phyloP scores from a whole-genome alignment of 1,140 invertebrate genomes.

The Chionoecetes opilio region DNA sequence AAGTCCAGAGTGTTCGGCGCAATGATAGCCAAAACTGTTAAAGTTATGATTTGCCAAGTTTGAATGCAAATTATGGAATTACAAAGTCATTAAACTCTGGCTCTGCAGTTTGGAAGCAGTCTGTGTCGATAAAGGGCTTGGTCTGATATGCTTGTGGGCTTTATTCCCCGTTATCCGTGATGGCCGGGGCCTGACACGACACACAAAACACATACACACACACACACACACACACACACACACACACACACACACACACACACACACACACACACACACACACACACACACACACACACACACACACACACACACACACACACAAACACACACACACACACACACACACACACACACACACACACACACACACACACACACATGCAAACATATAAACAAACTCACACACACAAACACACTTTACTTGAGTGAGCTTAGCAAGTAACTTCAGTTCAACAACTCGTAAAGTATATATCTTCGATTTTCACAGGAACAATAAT shows the following conservation, averaged over 20 bases:
- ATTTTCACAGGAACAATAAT: not conserved
- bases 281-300: slow-evolving; percentile 8
- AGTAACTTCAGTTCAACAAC: too few relatives aligned
- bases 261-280: slow-evolving; percentile 38
- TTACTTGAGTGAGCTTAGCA: too few relatives aligned
- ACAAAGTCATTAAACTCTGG: slow-evolving; percentile 64
- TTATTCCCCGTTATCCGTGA: slow-evolving; percentile 19
- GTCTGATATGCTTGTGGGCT: not conserved
- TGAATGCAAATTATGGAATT: slow-evolving; percentile 64
- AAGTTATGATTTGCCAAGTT: slow-evolving; percentile 68
- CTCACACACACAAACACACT: not conserved
- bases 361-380: slow-evolving; percentile 5
- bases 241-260: slow-evolving; percentile 30
- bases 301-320: not conserved
- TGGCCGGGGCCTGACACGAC: not conserved
- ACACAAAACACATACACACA: not conserved
- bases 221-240: not conserved
- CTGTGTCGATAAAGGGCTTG: slow-evolving; percentile 16
- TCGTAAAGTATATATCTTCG: not conserved
- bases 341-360: too few relatives aligned
- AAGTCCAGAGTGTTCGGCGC: not conserved
- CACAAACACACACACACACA: too few relatives aligned
- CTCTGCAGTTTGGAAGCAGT: slow-evolving; percentile 45
- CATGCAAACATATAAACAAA: not conserved
- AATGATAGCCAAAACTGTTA: slow-evolving; percentile 63